These are phyloP conservation scores for Brienomyrus longianalis DNA, from an alignment of 2,113 vertebrate genomes.

Conservation along the genomic window DNA sequence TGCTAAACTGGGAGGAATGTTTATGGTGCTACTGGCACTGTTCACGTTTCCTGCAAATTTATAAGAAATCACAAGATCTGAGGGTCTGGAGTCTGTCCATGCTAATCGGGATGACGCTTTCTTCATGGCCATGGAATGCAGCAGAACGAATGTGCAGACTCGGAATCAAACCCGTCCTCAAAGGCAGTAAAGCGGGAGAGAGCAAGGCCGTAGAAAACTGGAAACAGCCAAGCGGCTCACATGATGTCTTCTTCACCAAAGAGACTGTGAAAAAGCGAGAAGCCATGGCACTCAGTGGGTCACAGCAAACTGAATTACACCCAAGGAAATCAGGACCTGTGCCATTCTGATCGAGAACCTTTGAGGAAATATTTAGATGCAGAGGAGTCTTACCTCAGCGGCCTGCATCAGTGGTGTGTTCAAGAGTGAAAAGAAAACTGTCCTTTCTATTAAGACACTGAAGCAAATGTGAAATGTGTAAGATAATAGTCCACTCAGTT, in stretches of 20 bases:
- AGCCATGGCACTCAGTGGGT: slow-evolving; percentile 27
- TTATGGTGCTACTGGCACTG: background rate
- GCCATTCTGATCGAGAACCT: slow-evolving; percentile 25
- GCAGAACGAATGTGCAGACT: slow-evolving; percentile 1
- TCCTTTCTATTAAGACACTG: background rate
- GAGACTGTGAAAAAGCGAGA: slow-evolving; percentile 26
- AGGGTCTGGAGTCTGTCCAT: slow-evolving; percentile 6
- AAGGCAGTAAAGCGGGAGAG: background rate
- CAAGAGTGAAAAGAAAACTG: background rate
- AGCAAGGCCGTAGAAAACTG: slow-evolving; percentile 1
- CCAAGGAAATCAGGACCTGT: slow-evolving; percentile 40
- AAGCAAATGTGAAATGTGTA: background rate
- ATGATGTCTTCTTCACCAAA: slow-evolving; percentile 25
- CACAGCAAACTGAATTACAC: slow-evolving; percentile 35
- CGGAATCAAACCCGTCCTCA: background rate
- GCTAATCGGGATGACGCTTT: slow-evolving; percentile 7
- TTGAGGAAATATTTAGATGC: slow-evolving; percentile 35
- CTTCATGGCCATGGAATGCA: slow-evolving; percentile 15
- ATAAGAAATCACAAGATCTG: background rate
- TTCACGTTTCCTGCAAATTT: background rate
- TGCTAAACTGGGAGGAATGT: background rate
- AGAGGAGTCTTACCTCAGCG: background rate
- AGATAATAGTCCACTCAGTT: background rate
- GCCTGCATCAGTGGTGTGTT: background rate
- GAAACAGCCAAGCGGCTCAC: no score